phyloP scores from a whole-genome alignment of 1,140 invertebrate species.

The Rhyzopertha dominica region DNA sequence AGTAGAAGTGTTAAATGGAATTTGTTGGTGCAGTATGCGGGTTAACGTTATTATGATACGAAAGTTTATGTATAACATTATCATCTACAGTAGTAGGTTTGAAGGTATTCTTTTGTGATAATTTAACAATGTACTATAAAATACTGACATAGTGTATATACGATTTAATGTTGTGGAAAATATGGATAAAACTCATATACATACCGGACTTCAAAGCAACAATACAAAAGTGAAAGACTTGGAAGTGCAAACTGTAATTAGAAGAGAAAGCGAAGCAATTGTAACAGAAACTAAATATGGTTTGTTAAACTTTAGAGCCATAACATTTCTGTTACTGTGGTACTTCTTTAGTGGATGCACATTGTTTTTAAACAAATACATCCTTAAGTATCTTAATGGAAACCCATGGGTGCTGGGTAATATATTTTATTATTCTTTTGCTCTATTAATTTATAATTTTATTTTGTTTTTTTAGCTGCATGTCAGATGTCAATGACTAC shows the following conservation, averaged over 20 bases:
- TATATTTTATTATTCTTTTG: constrained; percentile 20
- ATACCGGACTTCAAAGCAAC: too few species aligned
- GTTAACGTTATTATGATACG: too few species aligned
- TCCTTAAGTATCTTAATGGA: constrained; percentile 70
- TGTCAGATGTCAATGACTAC: constrained; percentile 77
- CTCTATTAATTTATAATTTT: constrained; percentile 5
- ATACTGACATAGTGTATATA: too few species aligned
- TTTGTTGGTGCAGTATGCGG: too few species aligned
- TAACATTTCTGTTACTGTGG: constrained; percentile 68
- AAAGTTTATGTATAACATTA: too few species aligned
- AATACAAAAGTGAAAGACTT: too few species aligned
- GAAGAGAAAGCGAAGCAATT: constrained; percentile 7
- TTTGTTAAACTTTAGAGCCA: constrained; percentile 58
- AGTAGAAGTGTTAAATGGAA: too few species aligned
- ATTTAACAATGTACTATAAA: too few species aligned
- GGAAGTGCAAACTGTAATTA: constrained; percentile 1
- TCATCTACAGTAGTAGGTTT: too few species aligned
- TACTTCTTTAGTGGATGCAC: constrained; percentile 76
- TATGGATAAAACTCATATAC: too few species aligned
- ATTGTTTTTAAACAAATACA: constrained; percentile 80
- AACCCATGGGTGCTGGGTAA: constrained; percentile 75
- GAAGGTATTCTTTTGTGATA: too few species aligned
- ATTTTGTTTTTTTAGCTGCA: constrained; percentile 50
- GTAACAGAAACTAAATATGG: constrained; percentile 37
- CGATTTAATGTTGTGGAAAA: too few species aligned